A percentile compares a stretch with the other conserved stretches of the same genome.
These are phyloP conservation scores for Nymphalis urticae DNA, from an alignment of 2,888 invertebrate genomes.

Conservation along the genomic window DNA sequence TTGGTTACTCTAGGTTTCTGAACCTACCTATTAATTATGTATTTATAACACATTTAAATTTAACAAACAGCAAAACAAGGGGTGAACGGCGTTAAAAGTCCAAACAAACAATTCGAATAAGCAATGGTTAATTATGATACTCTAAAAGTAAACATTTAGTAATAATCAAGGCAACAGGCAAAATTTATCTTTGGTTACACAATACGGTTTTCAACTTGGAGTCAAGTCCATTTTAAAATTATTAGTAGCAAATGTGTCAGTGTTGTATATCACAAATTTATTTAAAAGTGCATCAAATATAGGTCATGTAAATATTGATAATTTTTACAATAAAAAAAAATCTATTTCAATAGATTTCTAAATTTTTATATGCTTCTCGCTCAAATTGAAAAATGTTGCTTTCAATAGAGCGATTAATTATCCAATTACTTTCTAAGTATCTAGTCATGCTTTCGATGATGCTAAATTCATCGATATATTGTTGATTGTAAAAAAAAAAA, in stretches of 20 bases:
- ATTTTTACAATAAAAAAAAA: neutral
- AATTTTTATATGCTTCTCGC: neutral
- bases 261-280: neutral
- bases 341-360: neutral
- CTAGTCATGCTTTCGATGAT: slow-evolving; percentile 34
- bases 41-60: slow-evolving; percentile 4
- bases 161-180: neutral
- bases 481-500: slow-evolving; percentile 1
- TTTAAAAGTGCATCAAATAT: slow-evolving; percentile 1
- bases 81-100: neutral
- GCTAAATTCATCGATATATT: slow-evolving; percentile 17
- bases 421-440: slow-evolving; percentile 5
- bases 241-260: slow-evolving; percentile 1
- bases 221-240: neutral
- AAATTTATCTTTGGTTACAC: neutral
- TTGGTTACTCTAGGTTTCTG: too few species aligned
- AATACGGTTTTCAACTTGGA: neutral
- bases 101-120: neutral
- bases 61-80: slow-evolving; percentile 2
- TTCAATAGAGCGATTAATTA: neutral
- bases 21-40: neutral
- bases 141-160: neutral
- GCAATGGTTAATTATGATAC: neutral
- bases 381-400: neutral
- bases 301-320: neutral